Evolutionary conservation across 2,113 vertebrate genomes (phyloP), one percentile per base, ranked within the genome.

Genomic region (Macquaria australasica): DNA sequence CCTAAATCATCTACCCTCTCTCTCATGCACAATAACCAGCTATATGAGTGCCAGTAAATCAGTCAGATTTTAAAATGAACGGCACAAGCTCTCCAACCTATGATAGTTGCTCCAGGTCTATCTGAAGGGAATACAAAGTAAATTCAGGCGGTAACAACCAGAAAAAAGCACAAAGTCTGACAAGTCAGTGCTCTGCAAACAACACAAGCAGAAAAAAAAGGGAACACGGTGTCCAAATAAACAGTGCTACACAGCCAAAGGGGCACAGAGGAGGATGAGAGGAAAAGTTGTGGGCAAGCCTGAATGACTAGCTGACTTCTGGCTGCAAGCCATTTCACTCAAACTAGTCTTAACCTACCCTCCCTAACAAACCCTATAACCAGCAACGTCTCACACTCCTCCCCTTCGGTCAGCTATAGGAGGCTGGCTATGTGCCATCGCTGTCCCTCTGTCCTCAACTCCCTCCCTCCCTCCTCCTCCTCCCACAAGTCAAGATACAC

Each of bases 191-290:
- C 58, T 75, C 21, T 39, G 53, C 76, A 90, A 91, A 82, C 53
- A 86, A 34, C 31, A 66, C 73, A 71, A 71, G 72, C 3, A 14
- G 25, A n/a, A 55, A 78, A 18, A 73, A 63, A 23, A 39, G 53
- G 85, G 89, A 94, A 94, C 92, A 93, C 66, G 16, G 58, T 90
- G 89, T 95, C 87, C 92, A 87, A 91, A 93, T 64, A 91, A 91
- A 92, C 91, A 90, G 64, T 64, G 73, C 53, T 51, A 77, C 43
- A 15, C n/a, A 63, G 87, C 74, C 88, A 82, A 76, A 86, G 83
- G 37, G 86, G 55, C 83, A 83, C 59, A 50, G 18, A 55, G 88
- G 25, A 79, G 67, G 83, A 86, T 14, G 62, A 50, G 84, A 73
- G 73, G 43, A 62, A 82, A 86, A 43, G 68, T 75, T 76, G 34